Evolutionary conservation across 2,113 vertebrate genomes (phyloP), one percentile per base, ranked within the genome.

Genomic region (Microcebus griseorufus): DNA sequence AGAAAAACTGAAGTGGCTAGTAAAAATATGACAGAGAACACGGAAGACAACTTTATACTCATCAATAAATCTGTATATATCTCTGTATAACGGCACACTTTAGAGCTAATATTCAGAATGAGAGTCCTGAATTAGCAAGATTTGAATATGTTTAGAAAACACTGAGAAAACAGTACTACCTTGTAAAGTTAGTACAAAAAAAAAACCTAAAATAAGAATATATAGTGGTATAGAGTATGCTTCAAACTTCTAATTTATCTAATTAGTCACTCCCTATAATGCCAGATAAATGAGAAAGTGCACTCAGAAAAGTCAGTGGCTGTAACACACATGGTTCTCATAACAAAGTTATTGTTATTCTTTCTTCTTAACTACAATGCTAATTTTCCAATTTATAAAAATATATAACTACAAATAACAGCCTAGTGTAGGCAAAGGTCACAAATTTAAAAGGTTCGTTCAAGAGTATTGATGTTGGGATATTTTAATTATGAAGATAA

Each of bases 401-500:
- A 94, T 51, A 93, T 27, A 72, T 39, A 65, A 75, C 64, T 93
- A 95, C 3, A 92, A 93, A 82, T 67, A 93, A 79, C 4, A 84
- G 22, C 16, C 65, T 51, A 76, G 23, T 42, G 6, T 37, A 75
- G 3, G 51, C 55, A 85, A 93, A 93, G 78, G 7, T 70, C 72
- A 96, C 86, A 96, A 80, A 91, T 85, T 48, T 93, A 39, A 90
- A 84, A 93, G 29, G 17, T 62, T 70, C 6, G 27, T 76, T 91
- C 37, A 45, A 73, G 12, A 58, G n/a, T 58, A 89, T 29, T 53
- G 23, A 55, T 55, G 32, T 70, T 88, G 88, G 25, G 2, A 27
- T 73, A 82, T 60, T 96, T 89, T 64, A 91, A 65, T 83, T 88
- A 88, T n/a, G 48, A 96, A 78, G 64, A 9, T 94, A 88, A 80